Base-by-base conservation (phyloP, 2,113 vertebrate genomes). In the Noctilio leporinus region DNA sequence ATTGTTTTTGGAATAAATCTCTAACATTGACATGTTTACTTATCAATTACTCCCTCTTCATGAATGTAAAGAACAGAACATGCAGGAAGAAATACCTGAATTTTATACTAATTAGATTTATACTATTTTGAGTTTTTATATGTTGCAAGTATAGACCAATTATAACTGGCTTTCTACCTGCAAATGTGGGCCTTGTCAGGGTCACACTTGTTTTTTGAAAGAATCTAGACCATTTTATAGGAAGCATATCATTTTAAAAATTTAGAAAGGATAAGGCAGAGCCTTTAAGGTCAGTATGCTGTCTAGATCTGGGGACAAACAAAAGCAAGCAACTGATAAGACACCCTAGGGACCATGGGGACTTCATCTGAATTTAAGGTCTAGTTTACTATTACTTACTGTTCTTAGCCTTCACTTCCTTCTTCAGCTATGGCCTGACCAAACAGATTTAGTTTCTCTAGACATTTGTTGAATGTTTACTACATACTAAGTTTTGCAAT, bases 61-160 rank as follows among this genome's bases (percentile, higher is more conserved):
- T 14, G 55, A 94, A 89, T n/a, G 22, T 20, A 96, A 67, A 93
- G 10, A 86, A 51, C 1, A 96, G 87, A 91, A 65, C 51, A 64
- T 53, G 35, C n/a, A 70, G 40, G 4, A 82, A 83, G 38, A 72
- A 33, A 51, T 72, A 85, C 38, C 43, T 51, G 28, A 72, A 49
- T 91, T 73, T 87, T 77, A 77, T 55, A 55, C 5, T 62, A 45
- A 47, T 16, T 94, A 73, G 57, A 85, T 76, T 53, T 45, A 47
- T 3, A 28, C 70, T 92, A 38, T 76, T 69, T 80, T 90, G 57
- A 89, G 33, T 75, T 95, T 82, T 85, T 83, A 87, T 26, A 19
- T 64, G 78, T 70, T 72, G 5, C 22, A 89, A 81, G 33, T 55
- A 73, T 15, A 86, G 22, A 93, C 22, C 10, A 16, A 22, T 72